Percentiles rank a stretch among this genome's conserved stretches.
These are phyloP conservation scores for Acheta domesticus DNA, from an alignment of 2,888 invertebrate species.

Conservation along the genomic window DNA sequence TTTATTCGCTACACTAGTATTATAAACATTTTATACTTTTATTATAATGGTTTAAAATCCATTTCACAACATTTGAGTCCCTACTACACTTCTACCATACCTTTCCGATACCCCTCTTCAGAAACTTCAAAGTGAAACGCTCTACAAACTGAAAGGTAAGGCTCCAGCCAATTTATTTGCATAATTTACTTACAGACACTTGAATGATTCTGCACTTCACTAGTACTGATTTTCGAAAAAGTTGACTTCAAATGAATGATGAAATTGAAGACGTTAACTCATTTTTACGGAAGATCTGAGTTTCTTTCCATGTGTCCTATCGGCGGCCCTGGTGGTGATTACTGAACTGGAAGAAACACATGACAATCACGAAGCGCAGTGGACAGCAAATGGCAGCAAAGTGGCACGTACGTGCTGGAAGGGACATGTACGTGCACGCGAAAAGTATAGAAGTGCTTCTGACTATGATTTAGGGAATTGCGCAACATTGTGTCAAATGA, in stretches of 20 bases:
- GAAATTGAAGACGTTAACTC: slow-evolving; percentile 8
- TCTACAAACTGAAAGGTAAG: background rate
- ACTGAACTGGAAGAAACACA: background rate
- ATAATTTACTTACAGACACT: background rate
- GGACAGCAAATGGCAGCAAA: background rate
- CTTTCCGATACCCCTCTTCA: background rate
- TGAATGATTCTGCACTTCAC: background rate
- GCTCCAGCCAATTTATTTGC: background rate
- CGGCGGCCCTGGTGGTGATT: background rate
- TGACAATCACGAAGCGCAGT: background rate
- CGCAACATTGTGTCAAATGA: background rate
- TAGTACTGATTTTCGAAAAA: background rate
- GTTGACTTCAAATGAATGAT: background rate
- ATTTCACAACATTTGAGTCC: background rate
- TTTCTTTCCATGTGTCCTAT: background rate
- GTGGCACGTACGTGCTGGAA: background rate
- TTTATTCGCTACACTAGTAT: background rate
- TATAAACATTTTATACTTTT: background rate
- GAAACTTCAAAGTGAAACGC: background rate
- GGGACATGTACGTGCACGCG: too few species aligned
- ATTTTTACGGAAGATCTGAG: background rate
- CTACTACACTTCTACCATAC: slow-evolving; percentile 5
- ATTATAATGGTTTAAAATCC: background rate
- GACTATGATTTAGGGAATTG: too few species aligned
- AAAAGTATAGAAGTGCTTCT: too few species aligned